Evolutionary conservation across 2,888 invertebrate species (phyloP), one percentile per base, ranked within the genome.

Genomic region (Drosophila paracracens): DNA sequence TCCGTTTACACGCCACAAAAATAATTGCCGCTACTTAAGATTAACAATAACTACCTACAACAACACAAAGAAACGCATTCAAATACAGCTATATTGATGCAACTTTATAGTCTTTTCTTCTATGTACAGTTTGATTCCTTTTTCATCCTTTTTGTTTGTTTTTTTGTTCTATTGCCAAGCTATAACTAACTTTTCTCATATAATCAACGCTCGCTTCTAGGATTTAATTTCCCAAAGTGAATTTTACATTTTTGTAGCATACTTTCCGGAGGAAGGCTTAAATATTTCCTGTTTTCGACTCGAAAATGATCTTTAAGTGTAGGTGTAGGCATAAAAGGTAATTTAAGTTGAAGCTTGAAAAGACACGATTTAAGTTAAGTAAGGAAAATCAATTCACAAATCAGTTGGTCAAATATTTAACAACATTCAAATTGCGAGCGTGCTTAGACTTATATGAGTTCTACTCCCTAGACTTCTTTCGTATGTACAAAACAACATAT

Each of bases 11-110:
- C 70, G 73, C 73, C 76, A 79, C 88, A 86, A 83, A 81, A 74
- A 86, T 85, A 90, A 91, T 91, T 91, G 89, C 82, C 84, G 83
- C 91, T 91, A 91, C 83, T 91, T 90, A 89, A 61, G 67, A 79
- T 76, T 83, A 88, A 65, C 76, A 75, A 70, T 78, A 71, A 76
- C 70, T 82, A 80, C 53, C 62, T 80, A 70, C 71, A 81, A 71
- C 70, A 74, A 77, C 63, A 74, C 33, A 64, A 70, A 58, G 53
- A 54, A 71, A 57, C 53, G 56, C 43, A 71, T 58, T 53, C 4
- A 62, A 50, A 10, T 56, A 57, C 33, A 21, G 35, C 52, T 71
- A 70, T 18, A 38, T 33, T 31, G 38, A 57, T 46, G 46, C 50
- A 59, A 63, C 43, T 59, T 38, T 27, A 21, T 57, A 53, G 46